Conservation (phyloP, 2,797 vertebrate genomes). For the Sebastes ruberrimus region DNA sequence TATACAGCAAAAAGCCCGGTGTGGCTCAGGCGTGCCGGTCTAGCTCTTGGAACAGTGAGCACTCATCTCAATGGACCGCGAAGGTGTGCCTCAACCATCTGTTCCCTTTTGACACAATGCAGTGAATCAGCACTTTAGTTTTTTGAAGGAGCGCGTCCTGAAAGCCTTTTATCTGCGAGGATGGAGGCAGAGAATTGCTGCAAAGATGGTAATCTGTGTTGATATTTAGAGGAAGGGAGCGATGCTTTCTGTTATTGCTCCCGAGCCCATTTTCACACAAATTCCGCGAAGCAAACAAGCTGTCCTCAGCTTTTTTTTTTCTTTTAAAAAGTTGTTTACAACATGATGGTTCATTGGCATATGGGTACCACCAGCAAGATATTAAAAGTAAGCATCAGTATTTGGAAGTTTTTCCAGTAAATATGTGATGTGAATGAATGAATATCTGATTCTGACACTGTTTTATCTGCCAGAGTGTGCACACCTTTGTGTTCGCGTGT, state of each 20-base stretch:
- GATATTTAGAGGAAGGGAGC: conserved; percentile 40
- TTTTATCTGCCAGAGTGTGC: background rate
- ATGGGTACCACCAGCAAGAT: conserved; percentile 26
- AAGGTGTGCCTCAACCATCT: conserved; percentile 44
- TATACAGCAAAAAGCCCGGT: background rate
- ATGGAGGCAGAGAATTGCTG: conserved; percentile 14
- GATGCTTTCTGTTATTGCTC: conserved; percentile 29
- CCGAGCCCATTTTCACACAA: conserved; percentile 21
- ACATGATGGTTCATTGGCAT: conserved; percentile 15
- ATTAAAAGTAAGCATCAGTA: conserved; percentile 2
- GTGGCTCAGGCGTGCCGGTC: background rate
- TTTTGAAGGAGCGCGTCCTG: conserved; percentile 15
- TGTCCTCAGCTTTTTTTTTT: conserved; percentile 19
- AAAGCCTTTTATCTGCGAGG: conserved; percentile 43
- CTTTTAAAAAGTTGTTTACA: conserved; percentile 21
- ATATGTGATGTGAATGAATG: conserved; percentile 6
- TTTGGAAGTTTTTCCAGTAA: background rate
- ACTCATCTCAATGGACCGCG: conserved; percentile 27
- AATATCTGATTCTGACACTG: background rate
- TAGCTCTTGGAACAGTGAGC: conserved; percentile 14
- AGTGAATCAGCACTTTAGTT: conserved; percentile 49
- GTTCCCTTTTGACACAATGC: conserved; percentile 44
- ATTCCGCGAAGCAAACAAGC: conserved; percentile 24
- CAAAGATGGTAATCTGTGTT: conserved; percentile 38
- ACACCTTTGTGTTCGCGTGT: background rate